Conservation (phyloP, 1,140 invertebrate species). For the Leptonema lineaticorne region DNA sequence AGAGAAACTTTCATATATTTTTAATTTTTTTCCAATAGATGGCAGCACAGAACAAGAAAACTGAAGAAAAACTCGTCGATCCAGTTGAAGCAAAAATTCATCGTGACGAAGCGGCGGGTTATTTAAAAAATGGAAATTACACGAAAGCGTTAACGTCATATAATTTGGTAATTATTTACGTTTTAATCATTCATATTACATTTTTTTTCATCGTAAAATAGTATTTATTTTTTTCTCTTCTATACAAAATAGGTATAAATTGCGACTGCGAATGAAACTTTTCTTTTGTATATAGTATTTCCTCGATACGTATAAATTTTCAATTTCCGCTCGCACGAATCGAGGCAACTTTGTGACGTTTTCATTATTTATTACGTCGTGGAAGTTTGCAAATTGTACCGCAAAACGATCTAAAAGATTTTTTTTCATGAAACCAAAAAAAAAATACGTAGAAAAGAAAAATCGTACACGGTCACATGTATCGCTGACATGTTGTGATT, state of each 20-base stretch:
- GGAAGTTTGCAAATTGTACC: not conserved
- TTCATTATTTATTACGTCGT: not conserved
- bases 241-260: too few relatives aligned
- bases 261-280: too few relatives aligned
- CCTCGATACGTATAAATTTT: too few relatives aligned
- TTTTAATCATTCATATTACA: too few relatives aligned
- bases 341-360: conserved; percentile 1
- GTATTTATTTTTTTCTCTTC: too few relatives aligned
- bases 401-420: not conserved
- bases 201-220: too few relatives aligned
- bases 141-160: conserved; percentile 64
- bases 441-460: too few relatives aligned
- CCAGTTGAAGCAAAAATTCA: conserved; percentile 59
- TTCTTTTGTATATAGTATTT: too few relatives aligned
- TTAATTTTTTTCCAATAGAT: conserved; percentile 25
- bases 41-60: conserved; percentile 42
- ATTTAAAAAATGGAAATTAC: conserved; percentile 70
- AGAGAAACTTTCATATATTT: conserved; percentile 18
- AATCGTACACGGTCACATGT: too few relatives aligned
- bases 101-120: conserved; percentile 69
- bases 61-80: conserved; percentile 53
- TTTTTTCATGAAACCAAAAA: not conserved
- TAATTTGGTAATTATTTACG: conserved; percentile 58
- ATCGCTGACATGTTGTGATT: not conserved
- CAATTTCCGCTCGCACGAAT: not conserved